Base-by-base conservation (phyloP, 1,140 invertebrate species). In the Leptestheria dahalacensis region DNA sequence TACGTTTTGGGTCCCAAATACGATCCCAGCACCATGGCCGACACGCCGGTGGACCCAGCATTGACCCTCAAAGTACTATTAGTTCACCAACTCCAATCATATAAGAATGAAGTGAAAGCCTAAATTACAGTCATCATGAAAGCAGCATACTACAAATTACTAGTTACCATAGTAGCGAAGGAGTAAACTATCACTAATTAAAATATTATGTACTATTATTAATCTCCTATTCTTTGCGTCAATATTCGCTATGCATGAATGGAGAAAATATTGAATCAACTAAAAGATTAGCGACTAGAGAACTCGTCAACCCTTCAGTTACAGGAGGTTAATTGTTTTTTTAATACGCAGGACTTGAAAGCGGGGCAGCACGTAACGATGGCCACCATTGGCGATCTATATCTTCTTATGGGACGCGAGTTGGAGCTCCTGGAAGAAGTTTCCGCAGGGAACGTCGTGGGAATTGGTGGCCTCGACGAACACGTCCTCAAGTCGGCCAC, bases 331-430 rank as follows among this genome's bases (percentile, higher is more conserved):
- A n/a, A n/a, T n/a, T n/a, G n/a, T n/a, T n/a, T n/a, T n/a, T n/a
- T n/a, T n/a, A n/a, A n/a, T n/a, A n/a, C n/a, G n/a, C 25, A 55
- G 48, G 81, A 87, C 69, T 74, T 88, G 26, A 75, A 76, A 62
- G 69, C 75, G 58, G 78, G 83, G 65, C 77, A 82, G 65, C 75
- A 86, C 28, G 58, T 81, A 48, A 81, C 78, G 6, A 77, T 71
- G 64, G 79, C 79, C 0, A 75, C 63, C 6, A 73, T 94, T 6
- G 73, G 79, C 12, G 79, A 84, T 66, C 70, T 99, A 0, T 99
- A 92, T 69, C 73, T 96, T 63, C 75, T 99, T 24, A 93, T 98
- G 87, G 96, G 96, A 3, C 77, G 89, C 66, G 94, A 99, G 66
- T 71, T 98, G 28, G 84, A 93, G 71, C 65, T 75, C 0, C 75